Conservation (phyloP, 2,797 vertebrate species). For the Dendrocincla fuliginosa region DNA sequence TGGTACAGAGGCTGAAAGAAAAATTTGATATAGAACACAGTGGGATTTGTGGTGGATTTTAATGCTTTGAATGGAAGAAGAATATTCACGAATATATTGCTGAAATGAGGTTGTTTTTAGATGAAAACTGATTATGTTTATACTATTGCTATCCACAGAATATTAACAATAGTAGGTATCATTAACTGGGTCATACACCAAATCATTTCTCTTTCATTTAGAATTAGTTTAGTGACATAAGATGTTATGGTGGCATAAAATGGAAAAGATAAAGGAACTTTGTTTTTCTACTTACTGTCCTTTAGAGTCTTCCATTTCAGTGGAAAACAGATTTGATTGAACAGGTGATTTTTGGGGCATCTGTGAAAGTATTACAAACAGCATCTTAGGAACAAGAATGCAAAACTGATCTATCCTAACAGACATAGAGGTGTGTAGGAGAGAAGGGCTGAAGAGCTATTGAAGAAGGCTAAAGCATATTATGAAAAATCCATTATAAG, state of each 20-base stretch:
- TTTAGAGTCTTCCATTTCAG: background rate
- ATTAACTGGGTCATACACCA: background rate
- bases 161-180: background rate
- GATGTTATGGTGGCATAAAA: background rate
- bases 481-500: background rate
- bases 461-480: background rate
- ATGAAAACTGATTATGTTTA: background rate
- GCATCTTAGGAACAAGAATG: background rate
- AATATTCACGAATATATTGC: background rate
- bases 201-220: background rate
- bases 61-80: background rate
- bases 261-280: background rate
- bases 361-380: background rate
- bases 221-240: background rate
- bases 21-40: background rate
- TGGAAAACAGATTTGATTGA: background rate
- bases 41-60: background rate
- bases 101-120: background rate
- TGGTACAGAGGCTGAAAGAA: background rate
- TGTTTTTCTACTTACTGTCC: background rate
- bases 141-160: background rate
- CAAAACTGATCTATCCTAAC: background rate
- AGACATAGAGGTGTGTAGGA: background rate
- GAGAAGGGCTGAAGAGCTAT: background rate
- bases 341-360: background rate